Evolutionary conservation across 2,113 vertebrate species (phyloP).

Genomic region (Phyllostomus discolor): DNA sequence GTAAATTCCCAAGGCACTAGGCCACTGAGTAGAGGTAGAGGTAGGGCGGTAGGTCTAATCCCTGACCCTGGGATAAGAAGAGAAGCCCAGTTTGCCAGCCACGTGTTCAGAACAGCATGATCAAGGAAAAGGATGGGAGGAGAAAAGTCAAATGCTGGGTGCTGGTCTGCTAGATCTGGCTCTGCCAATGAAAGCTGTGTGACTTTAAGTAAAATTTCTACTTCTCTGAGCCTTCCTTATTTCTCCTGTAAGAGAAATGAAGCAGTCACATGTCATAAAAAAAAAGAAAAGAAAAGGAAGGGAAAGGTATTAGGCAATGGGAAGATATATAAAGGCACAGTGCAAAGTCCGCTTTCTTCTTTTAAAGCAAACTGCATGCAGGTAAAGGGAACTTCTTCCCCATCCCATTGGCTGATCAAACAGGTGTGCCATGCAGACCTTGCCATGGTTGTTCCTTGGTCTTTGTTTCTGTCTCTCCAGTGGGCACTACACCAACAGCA

Average conservation of each 20-base stretch:
- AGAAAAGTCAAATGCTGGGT: background rate
- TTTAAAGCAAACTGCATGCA: background rate
- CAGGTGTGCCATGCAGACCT: background rate
- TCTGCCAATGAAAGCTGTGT: background rate
- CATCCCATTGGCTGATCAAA: background rate
- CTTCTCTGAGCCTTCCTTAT: background rate
- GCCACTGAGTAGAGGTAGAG: background rate
- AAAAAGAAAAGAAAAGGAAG: too few species aligned
- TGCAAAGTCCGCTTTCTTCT: background rate
- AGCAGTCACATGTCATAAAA: background rate
- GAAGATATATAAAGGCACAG: background rate
- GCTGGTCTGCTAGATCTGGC: background rate
- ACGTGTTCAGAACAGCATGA: rapidly evolving
- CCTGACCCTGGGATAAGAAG: background rate
- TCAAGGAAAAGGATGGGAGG: background rate
- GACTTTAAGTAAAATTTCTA: background rate
- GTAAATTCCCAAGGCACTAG: background rate
- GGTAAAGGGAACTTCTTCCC: background rate
- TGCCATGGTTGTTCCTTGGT: background rate
- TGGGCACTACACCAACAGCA: too few species aligned
- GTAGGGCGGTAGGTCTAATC: background rate
- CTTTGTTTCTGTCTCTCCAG: background rate
- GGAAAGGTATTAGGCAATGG: background rate
- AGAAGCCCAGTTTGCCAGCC: background rate
- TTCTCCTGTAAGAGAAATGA: background rate